A percentile compares a stretch with the other conserved stretches of the same genome.
Evolutionary conservation across 2,888 invertebrate species (phyloP).

Genomic region (Opisthograptis luteolata): DNA sequence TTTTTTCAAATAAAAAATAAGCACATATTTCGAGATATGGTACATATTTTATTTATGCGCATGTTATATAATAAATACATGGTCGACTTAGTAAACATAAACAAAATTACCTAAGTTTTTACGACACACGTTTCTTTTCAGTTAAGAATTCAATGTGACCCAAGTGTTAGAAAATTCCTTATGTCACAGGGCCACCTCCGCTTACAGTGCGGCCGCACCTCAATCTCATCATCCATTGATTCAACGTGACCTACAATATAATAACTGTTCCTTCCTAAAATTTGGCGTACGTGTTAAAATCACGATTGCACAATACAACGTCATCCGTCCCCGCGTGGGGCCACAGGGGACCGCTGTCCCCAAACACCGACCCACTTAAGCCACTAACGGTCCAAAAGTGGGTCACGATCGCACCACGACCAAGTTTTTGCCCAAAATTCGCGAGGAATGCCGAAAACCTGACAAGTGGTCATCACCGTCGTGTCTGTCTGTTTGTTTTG

Average conservation of each 20-base stretch:
- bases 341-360: slow-evolving; percentile 23
- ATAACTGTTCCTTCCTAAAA: slow-evolving; percentile 39
- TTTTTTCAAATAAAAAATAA: too few relatives aligned
- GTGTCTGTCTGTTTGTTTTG: slow-evolving; percentile 31
- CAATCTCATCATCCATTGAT: slow-evolving; percentile 34
- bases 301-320: slow-evolving; percentile 54
- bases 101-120: too few relatives aligned
- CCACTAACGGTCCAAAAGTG: slow-evolving; percentile 39
- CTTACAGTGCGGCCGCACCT: slow-evolving; percentile 12
- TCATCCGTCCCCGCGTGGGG: slow-evolving; percentile 40
- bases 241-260: slow-evolving; percentile 45
- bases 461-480: slow-evolving; percentile 13
- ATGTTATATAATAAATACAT: too few relatives aligned
- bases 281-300: slow-evolving; percentile 42
- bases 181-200: background rate
- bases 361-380: slow-evolving; percentile 24
- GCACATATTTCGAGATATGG: too few relatives aligned
- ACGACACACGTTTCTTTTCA: too few relatives aligned
- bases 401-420: slow-evolving; percentile 26
- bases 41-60: too few relatives aligned
- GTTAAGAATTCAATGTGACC: too few relatives aligned
- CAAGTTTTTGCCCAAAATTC: slow-evolving; percentile 35
- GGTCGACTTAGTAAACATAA: too few relatives aligned
- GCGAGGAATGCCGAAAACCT: slow-evolving; percentile 34
- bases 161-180: too few relatives aligned